Evolutionary conservation across 2,113 vertebrate genomes (phyloP), one percentile per base, ranked within the genome.

Genomic region (Pagrus major): DNA sequence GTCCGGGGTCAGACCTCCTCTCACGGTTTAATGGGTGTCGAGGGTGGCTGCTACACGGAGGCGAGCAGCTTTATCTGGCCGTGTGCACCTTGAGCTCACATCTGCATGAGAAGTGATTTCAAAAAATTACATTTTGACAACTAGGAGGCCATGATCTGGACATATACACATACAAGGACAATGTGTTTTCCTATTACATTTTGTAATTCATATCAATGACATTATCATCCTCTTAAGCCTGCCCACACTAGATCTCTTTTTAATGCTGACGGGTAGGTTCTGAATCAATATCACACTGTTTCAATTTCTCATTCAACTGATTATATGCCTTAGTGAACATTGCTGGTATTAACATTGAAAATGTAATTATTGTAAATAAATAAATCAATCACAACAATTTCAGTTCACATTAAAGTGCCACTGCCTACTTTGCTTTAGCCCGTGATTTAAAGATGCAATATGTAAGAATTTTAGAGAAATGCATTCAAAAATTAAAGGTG

Each of bases 1-100:
- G 75, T 84, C 76, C 8, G 31, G 31, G 91, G 91, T 93, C 86
- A 90, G 80, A 88, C 84, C 81, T 81, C 69, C 73, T 42, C 74
- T 84, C 72, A 82, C 75, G 58, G 74, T 87, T 90, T 90, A 84
- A 78, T 86, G 72, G 85, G 52, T 80, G 78, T 64, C 41, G 70
- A 86, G 66, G 59, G 75, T 55, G 55, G 83, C 66, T 49, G 61
- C 69, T 59, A 78, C 74, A 81, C 4, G n/a, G 61, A 76, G 73
- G 51, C 52, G 31, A 56, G 27, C 18, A 10, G 35, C 68, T 80
- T 87, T 85, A 88, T 88, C 90, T 81, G 46, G 86, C 68, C 72
- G 66, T 54, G 35, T 81, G 87, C 87, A 93, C 90, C 92, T 93
- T 91, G 89, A 49, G 80, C 54, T 79, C n/a, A 2, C 27, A 85